Evolutionary conservation across 37 sponge, comb jelly and placozoan species (phyloP).

Genomic region (Geodia barretti): DNA sequence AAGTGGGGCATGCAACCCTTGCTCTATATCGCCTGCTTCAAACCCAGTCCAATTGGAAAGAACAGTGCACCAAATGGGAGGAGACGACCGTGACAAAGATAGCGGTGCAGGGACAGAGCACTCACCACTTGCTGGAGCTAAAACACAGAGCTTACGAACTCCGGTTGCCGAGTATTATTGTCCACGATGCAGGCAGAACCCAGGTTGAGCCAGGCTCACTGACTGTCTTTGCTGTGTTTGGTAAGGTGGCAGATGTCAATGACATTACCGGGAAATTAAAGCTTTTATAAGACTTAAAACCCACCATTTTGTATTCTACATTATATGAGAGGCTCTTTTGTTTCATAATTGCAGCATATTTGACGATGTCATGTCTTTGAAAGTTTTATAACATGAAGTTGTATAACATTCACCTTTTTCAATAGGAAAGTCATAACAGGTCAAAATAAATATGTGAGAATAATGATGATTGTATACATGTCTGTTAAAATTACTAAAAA

Average conservation of each 20-base stretch:
- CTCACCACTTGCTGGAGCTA: constrained; percentile 46
- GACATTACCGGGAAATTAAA: constrained; percentile 70
- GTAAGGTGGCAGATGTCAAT: constrained; percentile 37
- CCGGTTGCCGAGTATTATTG: constrained; percentile 34
- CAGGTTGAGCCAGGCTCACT: constrained; percentile 74
- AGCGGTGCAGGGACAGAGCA: constrained; percentile 57
- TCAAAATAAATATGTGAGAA: too few species aligned
- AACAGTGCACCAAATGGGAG: constrained; percentile 50
- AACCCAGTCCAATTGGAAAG: not conserved
- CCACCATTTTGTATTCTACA: too few species aligned
- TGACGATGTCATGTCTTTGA: too few species aligned
- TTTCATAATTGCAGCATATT: too few species aligned
- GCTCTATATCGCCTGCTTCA: constrained; percentile 54
- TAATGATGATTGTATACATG: too few species aligned
- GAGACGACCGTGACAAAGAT: constrained; percentile 60
- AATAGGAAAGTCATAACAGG: too few species aligned
- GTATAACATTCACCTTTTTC: too few species aligned
- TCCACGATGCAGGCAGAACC: constrained; percentile 82
- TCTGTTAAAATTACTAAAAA: too few species aligned
- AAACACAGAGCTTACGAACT: constrained; percentile 30
- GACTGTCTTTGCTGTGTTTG: constrained; percentile 85
- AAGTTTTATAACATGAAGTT: too few species aligned
- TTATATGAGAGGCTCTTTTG: too few species aligned
- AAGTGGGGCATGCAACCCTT: constrained; percentile 85
- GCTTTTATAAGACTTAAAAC: too few species aligned